Percentiles rank a stretch among this genome's conserved stretches.
Conservation (phyloP, 1,140 invertebrate species). For the Acromyrmex heyeri region DNA sequence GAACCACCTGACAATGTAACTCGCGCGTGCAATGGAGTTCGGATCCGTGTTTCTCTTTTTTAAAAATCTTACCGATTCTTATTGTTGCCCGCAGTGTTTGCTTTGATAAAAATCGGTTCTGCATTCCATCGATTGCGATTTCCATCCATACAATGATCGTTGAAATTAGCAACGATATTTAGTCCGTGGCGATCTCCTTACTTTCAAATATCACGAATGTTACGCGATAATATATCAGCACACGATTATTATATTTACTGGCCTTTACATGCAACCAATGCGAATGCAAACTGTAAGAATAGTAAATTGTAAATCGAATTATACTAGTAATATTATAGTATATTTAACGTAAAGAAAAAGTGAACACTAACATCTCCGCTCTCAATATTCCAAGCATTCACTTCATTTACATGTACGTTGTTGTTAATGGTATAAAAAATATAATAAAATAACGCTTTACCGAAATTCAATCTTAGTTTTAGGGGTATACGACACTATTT, state of each 20-base stretch:
- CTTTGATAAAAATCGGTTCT: slow-evolving; percentile 65
- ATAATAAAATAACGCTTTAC: slow-evolving; percentile 84
- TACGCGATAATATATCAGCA: slow-evolving; percentile 59
- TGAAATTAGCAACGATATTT: slow-evolving; percentile 51
- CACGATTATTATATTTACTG: slow-evolving; percentile 69
- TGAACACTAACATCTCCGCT: slow-evolving; percentile 81
- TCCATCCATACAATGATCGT: slow-evolving; percentile 35
- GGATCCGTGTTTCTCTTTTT: slow-evolving; percentile 33
- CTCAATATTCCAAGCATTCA: slow-evolving; percentile 85
- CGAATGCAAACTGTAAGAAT: slow-evolving; percentile 80
- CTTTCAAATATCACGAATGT: slow-evolving; percentile 46
- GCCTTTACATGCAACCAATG: slow-evolving; percentile 68
- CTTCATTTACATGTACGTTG: slow-evolving; percentile 85
- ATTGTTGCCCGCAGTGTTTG: slow-evolving; percentile 17
- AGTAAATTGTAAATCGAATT: slow-evolving; percentile 83
- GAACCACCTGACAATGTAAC: neutral
- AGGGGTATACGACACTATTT: slow-evolving; percentile 82
- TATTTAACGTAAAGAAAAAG: slow-evolving; percentile 80
- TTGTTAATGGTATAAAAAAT: slow-evolving; percentile 83
- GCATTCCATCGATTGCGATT: slow-evolving; percentile 69
- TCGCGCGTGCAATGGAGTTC: slow-evolving; percentile 35
- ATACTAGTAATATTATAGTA: slow-evolving; percentile 84
- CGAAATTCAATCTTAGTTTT: slow-evolving; percentile 84
- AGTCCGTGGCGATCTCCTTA: slow-evolving; percentile 38
- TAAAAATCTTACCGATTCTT: slow-evolving; percentile 24